Evolutionary conservation across 2,113 vertebrate species (phyloP).

Genomic region (Chloropsis cyanopogon): DNA sequence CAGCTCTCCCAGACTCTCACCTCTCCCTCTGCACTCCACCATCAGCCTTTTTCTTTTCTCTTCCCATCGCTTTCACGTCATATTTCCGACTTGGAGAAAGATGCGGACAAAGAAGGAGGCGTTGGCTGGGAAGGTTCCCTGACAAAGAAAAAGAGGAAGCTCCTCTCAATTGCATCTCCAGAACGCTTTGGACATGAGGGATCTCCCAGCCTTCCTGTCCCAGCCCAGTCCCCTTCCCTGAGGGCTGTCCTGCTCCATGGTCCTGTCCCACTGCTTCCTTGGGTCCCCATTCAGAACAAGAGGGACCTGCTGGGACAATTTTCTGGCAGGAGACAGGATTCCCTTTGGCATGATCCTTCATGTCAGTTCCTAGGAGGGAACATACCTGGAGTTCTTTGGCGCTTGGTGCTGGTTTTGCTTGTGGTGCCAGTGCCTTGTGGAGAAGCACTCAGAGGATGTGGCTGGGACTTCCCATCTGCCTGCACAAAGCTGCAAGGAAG

Average conservation of each 20-base stretch:
- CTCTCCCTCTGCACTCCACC: neutral
- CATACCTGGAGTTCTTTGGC: rapidly evolving
- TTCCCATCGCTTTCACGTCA: neutral
- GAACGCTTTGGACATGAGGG: neutral
- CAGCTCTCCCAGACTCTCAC: neutral
- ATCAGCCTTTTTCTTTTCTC: neutral
- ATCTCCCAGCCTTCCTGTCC: neutral
- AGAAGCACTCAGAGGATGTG: neutral
- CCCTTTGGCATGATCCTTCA: too few species aligned
- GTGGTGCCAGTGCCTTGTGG: neutral
- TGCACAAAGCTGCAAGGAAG: neutral
- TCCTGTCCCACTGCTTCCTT: neutral
- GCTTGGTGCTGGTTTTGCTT: neutral
- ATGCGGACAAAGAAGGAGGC: rapidly evolving
- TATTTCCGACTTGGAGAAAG: neutral
- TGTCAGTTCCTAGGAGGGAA: rapidly evolving
- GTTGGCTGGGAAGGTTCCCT: neutral
- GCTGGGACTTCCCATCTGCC: neutral
- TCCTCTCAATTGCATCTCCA: neutral
- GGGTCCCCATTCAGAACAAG: neutral
- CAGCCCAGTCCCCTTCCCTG: neutral
- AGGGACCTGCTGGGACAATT: neutral
- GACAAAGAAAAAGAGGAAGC: neutral
- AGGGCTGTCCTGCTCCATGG: neutral
- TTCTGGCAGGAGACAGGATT: neutral